Percentiles rank a stretch among this genome's conserved stretches.
Conservation (phyloP, 2,113 vertebrate species). For the Gopherus evgoodei region DNA sequence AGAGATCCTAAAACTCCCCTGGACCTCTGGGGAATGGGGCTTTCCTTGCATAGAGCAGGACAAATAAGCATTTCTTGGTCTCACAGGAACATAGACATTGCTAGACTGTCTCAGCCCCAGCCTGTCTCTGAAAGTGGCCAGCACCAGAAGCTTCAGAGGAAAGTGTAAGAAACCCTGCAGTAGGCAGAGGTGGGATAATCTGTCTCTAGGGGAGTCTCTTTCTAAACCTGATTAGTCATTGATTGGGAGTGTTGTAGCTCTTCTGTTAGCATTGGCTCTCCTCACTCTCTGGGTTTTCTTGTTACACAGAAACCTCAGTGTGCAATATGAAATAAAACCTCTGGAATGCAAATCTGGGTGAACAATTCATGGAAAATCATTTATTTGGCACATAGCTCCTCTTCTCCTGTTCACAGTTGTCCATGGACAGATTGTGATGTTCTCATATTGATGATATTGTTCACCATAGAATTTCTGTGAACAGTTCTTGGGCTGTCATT, state of each 20-base stretch:
- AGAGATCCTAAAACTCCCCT: too few species aligned
- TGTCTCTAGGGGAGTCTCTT: too few species aligned
- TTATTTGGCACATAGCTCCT: background rate
- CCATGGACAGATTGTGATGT: background rate
- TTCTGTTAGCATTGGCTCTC: too few species aligned
- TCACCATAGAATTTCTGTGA: background rate
- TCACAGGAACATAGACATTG: background rate
- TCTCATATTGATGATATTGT: background rate
- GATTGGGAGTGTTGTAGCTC: too few species aligned
- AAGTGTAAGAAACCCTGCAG: too few species aligned
- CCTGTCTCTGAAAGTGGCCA: too few species aligned
- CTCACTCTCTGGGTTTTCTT: too few species aligned
- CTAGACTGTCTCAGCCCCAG: background rate
- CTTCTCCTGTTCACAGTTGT: background rate
- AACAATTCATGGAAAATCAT: background rate
- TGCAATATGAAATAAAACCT: background rate
- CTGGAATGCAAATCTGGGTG: background rate
- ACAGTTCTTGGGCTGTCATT: background rate
- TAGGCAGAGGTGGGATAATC: too few species aligned
- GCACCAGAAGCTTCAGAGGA: too few species aligned
- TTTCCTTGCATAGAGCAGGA: accelerated
- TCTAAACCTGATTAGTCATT: too few species aligned
- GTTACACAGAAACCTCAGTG: background rate
- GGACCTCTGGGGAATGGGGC: background rate
- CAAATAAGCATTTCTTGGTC: background rate